A percentile compares a stretch with the other conserved stretches of the same genome.
These are phyloP conservation scores for Dermolepida albohirtum DNA, from an alignment of 2,888 invertebrate species.

Conservation along the genomic window DNA sequence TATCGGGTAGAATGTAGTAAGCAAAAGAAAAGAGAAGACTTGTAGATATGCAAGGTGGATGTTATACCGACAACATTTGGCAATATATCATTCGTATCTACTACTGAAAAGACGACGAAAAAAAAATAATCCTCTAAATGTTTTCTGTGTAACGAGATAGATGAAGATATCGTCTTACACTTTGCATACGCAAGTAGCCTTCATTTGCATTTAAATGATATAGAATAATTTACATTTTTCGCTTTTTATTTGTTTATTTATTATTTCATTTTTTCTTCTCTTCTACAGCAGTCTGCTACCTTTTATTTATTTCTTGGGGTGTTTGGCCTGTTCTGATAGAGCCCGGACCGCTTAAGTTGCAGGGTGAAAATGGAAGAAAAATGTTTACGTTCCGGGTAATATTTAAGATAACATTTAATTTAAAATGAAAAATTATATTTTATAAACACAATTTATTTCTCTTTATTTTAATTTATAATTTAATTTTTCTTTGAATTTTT, in stretches of 20 bases:
- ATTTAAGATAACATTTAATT: conserved; percentile 8
- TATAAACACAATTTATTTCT: conserved; percentile 9
- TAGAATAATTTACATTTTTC: conserved; percentile 14
- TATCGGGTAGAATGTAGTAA: too few relatives aligned
- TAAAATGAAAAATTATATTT: conserved; percentile 19
- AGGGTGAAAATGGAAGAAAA: neutral
- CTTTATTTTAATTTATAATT: neutral
- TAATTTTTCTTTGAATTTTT: conserved; percentile 12
- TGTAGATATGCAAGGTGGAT: too few relatives aligned
- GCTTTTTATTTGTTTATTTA: conserved; percentile 22
- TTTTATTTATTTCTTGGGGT: conserved; percentile 11
- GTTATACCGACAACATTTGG: neutral
- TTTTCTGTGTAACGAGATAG: conserved; percentile 15
- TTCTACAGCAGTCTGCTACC: too few relatives aligned
- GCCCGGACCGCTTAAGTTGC: too few relatives aligned
- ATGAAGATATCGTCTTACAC: conserved; percentile 20
- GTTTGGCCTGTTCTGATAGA: too few relatives aligned
- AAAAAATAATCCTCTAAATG: conserved; percentile 19
- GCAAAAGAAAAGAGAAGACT: too few relatives aligned
- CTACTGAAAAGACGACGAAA: conserved; percentile 3
- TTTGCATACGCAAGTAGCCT: conserved; percentile 19
- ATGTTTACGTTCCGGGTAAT: neutral
- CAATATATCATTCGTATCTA: conserved; percentile 20
- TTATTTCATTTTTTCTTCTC: conserved; percentile 14
- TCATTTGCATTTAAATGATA: conserved; percentile 25